Evolutionary conservation across 1,140 invertebrate genomes (phyloP), one percentile per base, ranked within the genome.

Genomic region (Drosophila elegans): DNA sequence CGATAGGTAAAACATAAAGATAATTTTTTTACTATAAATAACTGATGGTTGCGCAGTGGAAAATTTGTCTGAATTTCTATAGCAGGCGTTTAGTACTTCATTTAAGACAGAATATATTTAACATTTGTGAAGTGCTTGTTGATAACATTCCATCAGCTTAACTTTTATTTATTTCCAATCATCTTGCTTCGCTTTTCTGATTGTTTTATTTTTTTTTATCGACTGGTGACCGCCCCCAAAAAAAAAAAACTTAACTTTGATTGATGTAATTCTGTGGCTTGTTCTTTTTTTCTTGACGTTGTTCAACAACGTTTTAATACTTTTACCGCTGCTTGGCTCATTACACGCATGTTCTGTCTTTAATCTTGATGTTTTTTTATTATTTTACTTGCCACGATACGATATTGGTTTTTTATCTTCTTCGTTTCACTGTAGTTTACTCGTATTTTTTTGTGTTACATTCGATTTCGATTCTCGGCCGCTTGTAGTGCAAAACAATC

Each of bases 321-420:
- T 75, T 83, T 83, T 82, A 81, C 79, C 75, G 71, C 69, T 82
- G 59, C 60, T 66, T 79, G 45, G 71, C 69, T 83, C 74, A 81
- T 77, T 81, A 81, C 74, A 81, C 79, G 74, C 78, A 61, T 77
- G 78, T 81, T 80, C 72, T 80, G 74, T 29, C 44, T 69, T 69
- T 25, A 67, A 39, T 69, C 49, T 55, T 55, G 52, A 69, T 38
- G n/a, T 36, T 53, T 52, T 63, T 54, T 46, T 69, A 53, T 66
- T 52, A 64, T 68, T 51, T 21, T 32, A 52, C 42, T 39, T n/a
- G 42, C 41, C 21, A 45, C 54, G 42, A 60, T 46, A 38, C 29
- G 55, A 45, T 34, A 46, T 39, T 59, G 44, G 12, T 34, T 12
- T 62, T 62, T 48, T 59, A 44, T 60, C 34, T 44, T 64, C 38